Conservation (phyloP, 2,888 invertebrate species). For the Diaprepes abbreviatus region DNA sequence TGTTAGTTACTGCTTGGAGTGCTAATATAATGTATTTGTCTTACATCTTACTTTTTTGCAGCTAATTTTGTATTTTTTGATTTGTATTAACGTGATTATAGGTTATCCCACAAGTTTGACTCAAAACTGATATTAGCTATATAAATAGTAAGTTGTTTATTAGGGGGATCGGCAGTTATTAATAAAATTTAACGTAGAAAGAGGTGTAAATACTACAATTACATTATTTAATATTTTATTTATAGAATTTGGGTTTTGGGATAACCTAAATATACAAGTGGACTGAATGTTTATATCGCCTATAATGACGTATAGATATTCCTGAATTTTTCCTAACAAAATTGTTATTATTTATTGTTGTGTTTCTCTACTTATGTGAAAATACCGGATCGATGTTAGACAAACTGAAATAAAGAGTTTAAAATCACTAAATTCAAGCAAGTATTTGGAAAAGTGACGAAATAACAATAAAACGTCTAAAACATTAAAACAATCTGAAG, state of each 20-base stretch:
- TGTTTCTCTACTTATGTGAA: too few relatives aligned
- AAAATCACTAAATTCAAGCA: too few relatives aligned
- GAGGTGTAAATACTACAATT: constrained; percentile 30
- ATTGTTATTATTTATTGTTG: too few relatives aligned
- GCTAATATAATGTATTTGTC: constrained; percentile 64
- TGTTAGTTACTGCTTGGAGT: constrained; percentile 67
- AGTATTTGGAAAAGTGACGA: too few relatives aligned
- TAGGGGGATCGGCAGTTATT: constrained; percentile 10
- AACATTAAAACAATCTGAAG: too few relatives aligned
- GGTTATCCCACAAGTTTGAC: constrained; percentile 44
- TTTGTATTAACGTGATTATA: constrained; percentile 37
- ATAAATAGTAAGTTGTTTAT: constrained; percentile 30
- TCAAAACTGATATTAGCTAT: constrained; percentile 26
- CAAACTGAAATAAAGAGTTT: too few relatives aligned
- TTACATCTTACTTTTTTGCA: constrained; percentile 43
- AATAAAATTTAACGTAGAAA: constrained; percentile 6
- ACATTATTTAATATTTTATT: constrained; percentile 6
- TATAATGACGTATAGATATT: too few relatives aligned
- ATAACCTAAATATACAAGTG: constrained; percentile 37
- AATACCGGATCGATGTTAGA: too few relatives aligned
- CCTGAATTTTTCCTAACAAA: too few relatives aligned
- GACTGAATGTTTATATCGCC: not conserved
- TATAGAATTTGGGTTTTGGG: constrained; percentile 19
- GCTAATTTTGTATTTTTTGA: constrained; percentile 37
- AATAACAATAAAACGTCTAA: too few relatives aligned